Percentiles rank a stretch among this genome's conserved stretches.
phyloP scores from a whole-genome alignment of 1,140 invertebrate genomes.

The Andricus grossulariae region DNA sequence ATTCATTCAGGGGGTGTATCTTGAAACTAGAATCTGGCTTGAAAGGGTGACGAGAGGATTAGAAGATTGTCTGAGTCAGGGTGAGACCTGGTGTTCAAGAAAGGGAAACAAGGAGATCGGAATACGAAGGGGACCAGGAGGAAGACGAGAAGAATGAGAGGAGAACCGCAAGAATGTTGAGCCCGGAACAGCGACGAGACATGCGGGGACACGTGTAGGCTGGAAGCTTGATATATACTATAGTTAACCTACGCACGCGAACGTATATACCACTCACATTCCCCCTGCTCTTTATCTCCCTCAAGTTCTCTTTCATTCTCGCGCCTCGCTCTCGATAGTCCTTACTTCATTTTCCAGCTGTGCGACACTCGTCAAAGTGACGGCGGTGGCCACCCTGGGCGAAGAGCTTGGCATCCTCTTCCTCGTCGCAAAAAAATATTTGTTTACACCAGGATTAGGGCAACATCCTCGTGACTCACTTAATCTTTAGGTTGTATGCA shows the following conservation, averaged over 20 bases:
- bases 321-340: conserved; percentile 42
- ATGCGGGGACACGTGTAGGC: conserved; percentile 73
- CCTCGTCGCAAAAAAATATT: conserved; percentile 19
- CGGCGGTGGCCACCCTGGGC: conserved; percentile 70
- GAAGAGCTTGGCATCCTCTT: conserved; percentile 31
- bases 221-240: conserved; percentile 67
- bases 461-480: conserved; percentile 7
- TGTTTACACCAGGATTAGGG: conserved; percentile 25
- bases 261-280: conserved; percentile 43
- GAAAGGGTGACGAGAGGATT: conserved; percentile 64
- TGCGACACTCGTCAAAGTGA: conserved; percentile 72
- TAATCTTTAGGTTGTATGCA: neutral
- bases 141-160: conserved; percentile 46
- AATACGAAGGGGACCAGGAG: conserved; percentile 47
- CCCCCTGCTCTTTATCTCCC: conserved; percentile 46
- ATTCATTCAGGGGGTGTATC: conserved; percentile 40
- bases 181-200: conserved; percentile 65
- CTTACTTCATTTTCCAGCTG: conserved; percentile 70
- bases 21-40: conserved; percentile 44
- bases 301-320: conserved; percentile 36
- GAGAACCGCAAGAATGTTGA: conserved; percentile 59
- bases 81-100: conserved; percentile 29
- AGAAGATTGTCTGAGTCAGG: conserved; percentile 64
- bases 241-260: conserved; percentile 53
- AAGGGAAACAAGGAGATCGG: conserved; percentile 24